phyloP scores from a whole-genome alignment of 2,888 invertebrate species.

The Drosophila birchii region DNA sequence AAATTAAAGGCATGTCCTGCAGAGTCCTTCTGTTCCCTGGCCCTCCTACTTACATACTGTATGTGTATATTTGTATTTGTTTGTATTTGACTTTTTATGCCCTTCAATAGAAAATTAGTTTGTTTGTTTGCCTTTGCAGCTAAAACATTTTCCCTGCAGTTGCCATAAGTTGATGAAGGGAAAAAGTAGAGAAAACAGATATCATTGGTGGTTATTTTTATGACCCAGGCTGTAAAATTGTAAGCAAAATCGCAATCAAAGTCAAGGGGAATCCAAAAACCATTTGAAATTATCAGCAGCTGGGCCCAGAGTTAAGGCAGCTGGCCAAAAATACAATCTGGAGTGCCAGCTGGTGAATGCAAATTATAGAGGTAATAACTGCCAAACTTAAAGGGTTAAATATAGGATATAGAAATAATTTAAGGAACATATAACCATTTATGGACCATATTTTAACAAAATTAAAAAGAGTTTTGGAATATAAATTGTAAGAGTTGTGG shows the following conservation, averaged over 20 bases:
- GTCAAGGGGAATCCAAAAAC: neutral
- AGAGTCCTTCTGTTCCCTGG: neutral
- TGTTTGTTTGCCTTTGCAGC: constrained; percentile 54
- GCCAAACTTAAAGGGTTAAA: neutral
- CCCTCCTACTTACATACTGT: neutral
- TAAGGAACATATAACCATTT: constrained; percentile 1
- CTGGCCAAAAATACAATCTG: neutral
- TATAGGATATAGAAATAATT: neutral
- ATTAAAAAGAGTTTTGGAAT: neutral
- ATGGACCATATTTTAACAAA: neutral
- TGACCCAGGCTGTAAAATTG: neutral
- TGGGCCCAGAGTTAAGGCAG: constrained; percentile 8
- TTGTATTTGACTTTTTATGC: constrained; percentile 41
- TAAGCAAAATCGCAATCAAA: neutral
- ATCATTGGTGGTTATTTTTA: constrained; percentile 5
- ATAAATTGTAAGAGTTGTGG: neutral
- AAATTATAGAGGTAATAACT: constrained; percentile 11
- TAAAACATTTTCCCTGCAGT: neutral
- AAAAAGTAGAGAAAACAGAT: neutral
- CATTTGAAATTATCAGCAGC: constrained; percentile 34
- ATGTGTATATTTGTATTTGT: neutral
- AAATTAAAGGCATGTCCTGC: neutral
- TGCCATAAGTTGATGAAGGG: neutral
- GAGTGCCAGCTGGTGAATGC: constrained; percentile 11
- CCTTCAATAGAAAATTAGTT: constrained; percentile 71